These are phyloP conservation scores for Drosophila pallidifrons DNA, from an alignment of 1,140 invertebrate species.

Conservation along the genomic window DNA sequence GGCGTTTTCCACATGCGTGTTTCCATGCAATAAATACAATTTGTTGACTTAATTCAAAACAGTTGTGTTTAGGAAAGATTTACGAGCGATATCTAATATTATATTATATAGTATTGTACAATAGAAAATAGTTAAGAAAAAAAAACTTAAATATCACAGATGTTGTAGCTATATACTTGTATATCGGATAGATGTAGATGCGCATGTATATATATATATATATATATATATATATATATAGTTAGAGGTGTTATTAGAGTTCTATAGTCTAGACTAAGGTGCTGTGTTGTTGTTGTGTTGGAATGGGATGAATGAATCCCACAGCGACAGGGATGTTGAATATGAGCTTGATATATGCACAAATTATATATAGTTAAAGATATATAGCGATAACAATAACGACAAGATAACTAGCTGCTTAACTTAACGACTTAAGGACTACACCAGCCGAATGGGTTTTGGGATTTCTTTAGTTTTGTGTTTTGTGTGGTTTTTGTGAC, in stretches of 20 bases:
- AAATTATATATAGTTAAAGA: not conserved
- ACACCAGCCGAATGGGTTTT: conserved; percentile 34
- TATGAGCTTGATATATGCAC: conserved; percentile 68
- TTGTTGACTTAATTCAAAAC: conserved; percentile 19
- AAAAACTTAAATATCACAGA: conserved; percentile 84
- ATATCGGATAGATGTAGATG: conserved; percentile 26
- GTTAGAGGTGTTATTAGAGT: conserved; percentile 41
- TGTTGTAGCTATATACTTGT: conserved; percentile 54
- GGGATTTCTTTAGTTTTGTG: not conserved
- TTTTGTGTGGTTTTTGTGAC: not conserved
- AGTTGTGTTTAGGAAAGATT: conserved; percentile 22
- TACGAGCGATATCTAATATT: conserved; percentile 24
- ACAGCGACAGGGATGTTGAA: conserved; percentile 44
- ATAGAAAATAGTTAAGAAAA: conserved; percentile 80
- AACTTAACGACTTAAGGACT: conserved; percentile 48
- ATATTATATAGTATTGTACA: conserved; percentile 56
- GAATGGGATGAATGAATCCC: conserved; percentile 15
- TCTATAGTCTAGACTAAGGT: conserved; percentile 5
- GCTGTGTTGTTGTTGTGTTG: conserved; percentile 12
- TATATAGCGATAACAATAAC: conserved; percentile 9
- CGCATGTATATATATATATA: not conserved
- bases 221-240: conserved; percentile 16
- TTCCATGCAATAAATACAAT: conserved; percentile 65
- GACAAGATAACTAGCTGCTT: conserved; percentile 58
- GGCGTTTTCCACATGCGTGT: conserved; percentile 35